These are phyloP conservation scores for Oscheius sp. DNA, from an alignment of 2,888 invertebrate species.

Conservation along the genomic window DNA sequence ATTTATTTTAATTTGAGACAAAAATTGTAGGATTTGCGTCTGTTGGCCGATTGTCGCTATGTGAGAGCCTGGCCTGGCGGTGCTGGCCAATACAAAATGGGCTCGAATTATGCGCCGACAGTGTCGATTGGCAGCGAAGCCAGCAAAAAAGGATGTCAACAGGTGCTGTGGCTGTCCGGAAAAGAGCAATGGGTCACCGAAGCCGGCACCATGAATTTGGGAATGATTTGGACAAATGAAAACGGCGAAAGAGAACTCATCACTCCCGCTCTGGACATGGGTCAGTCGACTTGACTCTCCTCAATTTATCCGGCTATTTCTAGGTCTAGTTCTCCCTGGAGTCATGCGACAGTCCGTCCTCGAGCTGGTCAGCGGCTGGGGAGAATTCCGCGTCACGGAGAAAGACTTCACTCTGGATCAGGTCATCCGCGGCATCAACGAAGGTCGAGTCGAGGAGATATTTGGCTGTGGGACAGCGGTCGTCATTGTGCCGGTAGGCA, in stretches of 20 bases:
- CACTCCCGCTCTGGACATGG: conserved; percentile 86
- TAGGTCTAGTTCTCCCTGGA: conserved; percentile 86
- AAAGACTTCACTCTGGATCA: conserved; percentile 86
- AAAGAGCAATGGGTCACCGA: conserved; percentile 82
- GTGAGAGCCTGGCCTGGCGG: conserved; percentile 86
- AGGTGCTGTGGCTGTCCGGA: conserved; percentile 77
- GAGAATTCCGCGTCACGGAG: conserved; percentile 84
- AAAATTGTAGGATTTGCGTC: conserved; percentile 56
- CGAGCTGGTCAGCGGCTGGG: conserved; percentile 84
- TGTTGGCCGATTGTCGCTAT: conserved; percentile 90
- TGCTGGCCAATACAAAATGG: conserved; percentile 92
- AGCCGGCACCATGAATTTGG: conserved; percentile 98
- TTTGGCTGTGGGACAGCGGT: conserved; percentile 98
- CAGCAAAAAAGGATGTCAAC: conserved; percentile 85
- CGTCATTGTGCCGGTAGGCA: conserved; percentile 89
- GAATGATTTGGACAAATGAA: conserved; percentile 87
- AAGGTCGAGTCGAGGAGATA: conserved; percentile 90
- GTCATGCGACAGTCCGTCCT: conserved; percentile 90
- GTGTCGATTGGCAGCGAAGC: conserved; percentile 78
- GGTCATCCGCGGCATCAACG: conserved; percentile 81
- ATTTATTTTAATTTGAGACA: background rate
- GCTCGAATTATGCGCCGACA: conserved; percentile 80
- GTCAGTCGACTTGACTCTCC: background rate
- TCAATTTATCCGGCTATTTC: background rate
- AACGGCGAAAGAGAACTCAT: conserved; percentile 90